Base-by-base conservation (phyloP, 2,888 invertebrate species). In the Congeria kusceri region DNA sequence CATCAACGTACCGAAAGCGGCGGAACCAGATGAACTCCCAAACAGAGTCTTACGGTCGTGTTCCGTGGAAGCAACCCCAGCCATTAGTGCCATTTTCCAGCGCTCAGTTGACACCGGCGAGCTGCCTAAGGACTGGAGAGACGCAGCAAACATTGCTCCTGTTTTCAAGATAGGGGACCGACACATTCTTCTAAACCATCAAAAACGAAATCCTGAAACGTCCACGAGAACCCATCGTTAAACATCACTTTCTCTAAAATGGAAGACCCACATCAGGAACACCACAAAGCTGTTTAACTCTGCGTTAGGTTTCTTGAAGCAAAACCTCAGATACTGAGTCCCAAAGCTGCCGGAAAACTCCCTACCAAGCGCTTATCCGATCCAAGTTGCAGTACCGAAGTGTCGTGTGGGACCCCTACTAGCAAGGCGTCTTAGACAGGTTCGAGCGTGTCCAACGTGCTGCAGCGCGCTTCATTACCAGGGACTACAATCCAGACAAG, bases 11-110 rank as follows among this genome's bases (percentile, higher is more conserved):
- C 64, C 39, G 18, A 81, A 82, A 47, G 69, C 84, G 29, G 39
- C 72, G 3, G 78, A 78, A 13, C 78, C 83, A 53, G 75, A 83
- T 47, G 75, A 72, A 28, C 39, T 80, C 0, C 77, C 77, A 25
- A 84, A 81, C 58, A 28, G 73, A n/a, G 70, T 84, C 13, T 71
- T 83, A 4, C 58, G 73, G 47, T 57, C 61, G 47, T 81, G 77
- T 63, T 79, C 84, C 27, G 18, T 44, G n/a, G 63, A 84, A 62
- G 49, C 66, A 0, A 63, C 80, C n/a, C 80, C 76, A 66, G 64
- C 73, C 47, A 46, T 73, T 23, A 74, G 73, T 20, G 62, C 61
- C 25, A 69, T 78, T 13, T 78, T 69, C 64, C 73, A 78, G 44
- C 44, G 39, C 20, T 78, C 74, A 46, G 56, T 69, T 9, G 77